phyloP scores from a whole-genome alignment of 2,888 invertebrate genomes.

The Drosophila pseudotalamancana region DNA sequence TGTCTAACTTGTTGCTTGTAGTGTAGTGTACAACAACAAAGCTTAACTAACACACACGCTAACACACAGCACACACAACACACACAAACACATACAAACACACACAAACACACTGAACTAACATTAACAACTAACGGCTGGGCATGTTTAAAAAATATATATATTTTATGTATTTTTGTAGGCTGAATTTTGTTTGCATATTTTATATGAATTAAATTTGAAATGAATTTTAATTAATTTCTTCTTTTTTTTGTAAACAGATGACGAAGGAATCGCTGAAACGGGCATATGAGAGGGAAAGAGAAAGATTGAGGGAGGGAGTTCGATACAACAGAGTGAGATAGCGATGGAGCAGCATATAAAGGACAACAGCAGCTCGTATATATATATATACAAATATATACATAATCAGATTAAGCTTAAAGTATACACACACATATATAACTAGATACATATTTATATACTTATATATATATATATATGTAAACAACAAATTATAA shows the following conservation, averaged over 20 bases:
- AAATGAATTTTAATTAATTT: neutral
- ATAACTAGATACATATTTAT: conserved; percentile 18
- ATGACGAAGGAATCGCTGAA: conserved; percentile 97
- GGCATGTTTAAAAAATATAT: conserved; percentile 14
- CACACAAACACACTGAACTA: conserved; percentile 10
- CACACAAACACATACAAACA: conserved; percentile 2
- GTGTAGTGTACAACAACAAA: conserved; percentile 18
- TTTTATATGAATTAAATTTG: neutral
- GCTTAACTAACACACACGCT: conserved; percentile 4
- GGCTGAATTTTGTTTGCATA: neutral
- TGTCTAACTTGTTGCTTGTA: conserved; percentile 21
- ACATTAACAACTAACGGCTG: conserved; percentile 26
- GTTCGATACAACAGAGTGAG: neutral
- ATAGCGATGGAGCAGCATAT: conserved; percentile 9
- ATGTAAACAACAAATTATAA: conserved; percentile 32
- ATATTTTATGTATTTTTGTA: neutral
- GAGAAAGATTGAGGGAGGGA: neutral
- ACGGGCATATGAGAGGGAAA: conserved; percentile 88
- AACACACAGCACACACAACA: conserved; percentile 2
- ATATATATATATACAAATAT: conserved; percentile 14
- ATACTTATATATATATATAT: conserved; percentile 16
- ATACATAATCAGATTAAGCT: conserved; percentile 20
- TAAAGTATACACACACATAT: conserved; percentile 31
- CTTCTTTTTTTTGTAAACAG: conserved; percentile 85
- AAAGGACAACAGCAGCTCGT: conserved; percentile 9